Percentiles rank a stretch among this genome's conserved stretches.
Conservation (phyloP, 2,797 vertebrate genomes). For the Lophotriccus pileatus region DNA sequence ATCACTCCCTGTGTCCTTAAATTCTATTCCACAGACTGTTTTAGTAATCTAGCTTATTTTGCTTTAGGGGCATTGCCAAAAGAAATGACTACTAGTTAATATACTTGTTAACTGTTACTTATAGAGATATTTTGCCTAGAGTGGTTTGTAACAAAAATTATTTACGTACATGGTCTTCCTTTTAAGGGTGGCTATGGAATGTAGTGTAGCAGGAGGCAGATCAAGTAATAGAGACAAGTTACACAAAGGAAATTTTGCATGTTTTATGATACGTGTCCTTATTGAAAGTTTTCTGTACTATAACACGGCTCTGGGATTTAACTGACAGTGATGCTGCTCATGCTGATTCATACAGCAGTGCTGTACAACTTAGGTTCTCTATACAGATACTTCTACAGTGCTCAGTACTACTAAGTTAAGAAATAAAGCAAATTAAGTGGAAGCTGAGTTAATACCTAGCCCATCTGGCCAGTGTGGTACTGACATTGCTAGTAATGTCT, state of each 20-base stretch:
- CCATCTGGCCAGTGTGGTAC: neutral
- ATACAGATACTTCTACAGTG: neutral
- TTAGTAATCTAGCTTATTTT: neutral
- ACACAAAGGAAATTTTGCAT: neutral
- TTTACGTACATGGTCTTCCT: neutral
- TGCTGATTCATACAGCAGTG: neutral
- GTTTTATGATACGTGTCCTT: neutral
- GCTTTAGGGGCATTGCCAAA: neutral
- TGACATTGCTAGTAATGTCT: neutral
- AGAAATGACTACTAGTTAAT: neutral
- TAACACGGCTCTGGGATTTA: rapidly evolving
- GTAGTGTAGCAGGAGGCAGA: neutral
- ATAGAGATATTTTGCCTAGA: neutral
- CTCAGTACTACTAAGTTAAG: neutral
- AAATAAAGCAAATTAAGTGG: neutral
- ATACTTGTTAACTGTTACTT: neutral
- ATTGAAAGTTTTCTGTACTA: neutral
- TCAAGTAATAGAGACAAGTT: neutral
- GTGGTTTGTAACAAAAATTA: neutral
- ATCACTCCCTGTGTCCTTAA: neutral
- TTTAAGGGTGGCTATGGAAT: neutral
- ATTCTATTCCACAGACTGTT: neutral
- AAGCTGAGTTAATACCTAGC: neutral
- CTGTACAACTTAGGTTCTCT: neutral
- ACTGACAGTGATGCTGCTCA: neutral